phyloP scores from a whole-genome alignment of 1,140 invertebrate species.

The Drosophila malerkotliana region DNA sequence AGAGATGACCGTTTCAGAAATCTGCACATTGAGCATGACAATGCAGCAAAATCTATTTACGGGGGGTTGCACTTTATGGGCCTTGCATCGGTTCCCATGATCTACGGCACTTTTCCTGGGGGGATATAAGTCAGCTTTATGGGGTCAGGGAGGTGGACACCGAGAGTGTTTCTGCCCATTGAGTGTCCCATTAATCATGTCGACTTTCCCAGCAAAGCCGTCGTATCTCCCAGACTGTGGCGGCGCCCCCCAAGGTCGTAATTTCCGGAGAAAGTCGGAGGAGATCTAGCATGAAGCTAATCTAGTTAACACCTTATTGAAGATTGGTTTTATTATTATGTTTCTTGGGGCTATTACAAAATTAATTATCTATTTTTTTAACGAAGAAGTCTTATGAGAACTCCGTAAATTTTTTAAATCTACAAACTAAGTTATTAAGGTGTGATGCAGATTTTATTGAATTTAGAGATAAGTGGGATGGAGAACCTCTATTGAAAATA shows the following conservation, averaged over 20 bases:
- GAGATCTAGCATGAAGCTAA: background rate
- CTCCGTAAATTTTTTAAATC: no score
- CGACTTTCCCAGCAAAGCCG: background rate
- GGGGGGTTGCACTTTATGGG: conserved; percentile 6
- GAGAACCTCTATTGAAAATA: no score
- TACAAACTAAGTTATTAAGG: no score
- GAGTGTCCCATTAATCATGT: conserved; percentile 3
- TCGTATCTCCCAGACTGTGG: background rate
- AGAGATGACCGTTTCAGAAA: conserved; percentile 15
- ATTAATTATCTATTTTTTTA: no score
- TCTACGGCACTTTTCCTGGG: conserved; percentile 2
- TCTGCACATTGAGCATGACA: conserved; percentile 44
- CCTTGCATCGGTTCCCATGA: background rate
- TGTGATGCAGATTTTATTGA: no score
- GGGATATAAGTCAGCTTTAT: conserved; percentile 17
- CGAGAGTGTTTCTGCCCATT: background rate
- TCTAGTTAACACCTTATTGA: background rate
- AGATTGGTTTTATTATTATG: no score
- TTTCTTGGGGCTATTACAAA: background rate
- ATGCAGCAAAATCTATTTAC: conserved; percentile 32
- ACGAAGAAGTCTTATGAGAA: no score
- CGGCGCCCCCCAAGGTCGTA: background rate
- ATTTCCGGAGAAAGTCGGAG: background rate
- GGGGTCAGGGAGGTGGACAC: background rate
- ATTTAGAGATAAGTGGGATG: no score